A percentile compares a stretch with the other conserved stretches of the same genome.
Evolutionary conservation across 2,888 invertebrate genomes (phyloP).

Genomic region (Cryptophagus acutangulus): DNA sequence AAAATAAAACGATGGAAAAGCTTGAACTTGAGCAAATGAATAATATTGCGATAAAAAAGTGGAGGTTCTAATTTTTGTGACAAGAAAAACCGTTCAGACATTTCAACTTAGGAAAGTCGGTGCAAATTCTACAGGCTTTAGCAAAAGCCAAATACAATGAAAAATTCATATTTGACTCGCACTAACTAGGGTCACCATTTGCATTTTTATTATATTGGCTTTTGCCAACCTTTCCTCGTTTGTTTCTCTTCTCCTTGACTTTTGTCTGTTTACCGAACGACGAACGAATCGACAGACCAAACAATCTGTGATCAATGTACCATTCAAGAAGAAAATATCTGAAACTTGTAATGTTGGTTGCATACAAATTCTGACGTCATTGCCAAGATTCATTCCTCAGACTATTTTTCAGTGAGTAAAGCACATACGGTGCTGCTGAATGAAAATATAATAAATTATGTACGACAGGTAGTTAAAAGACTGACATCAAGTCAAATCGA

Average conservation of each 20-base stretch:
- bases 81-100: slow-evolving; percentile 25
- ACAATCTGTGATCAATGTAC: no score
- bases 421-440: no score
- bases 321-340: no score
- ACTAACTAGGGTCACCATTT: slow-evolving; percentile 35
- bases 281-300: slow-evolving; percentile 28
- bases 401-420: no score
- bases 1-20: slow-evolving; percentile 12
- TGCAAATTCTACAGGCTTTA: slow-evolving; percentile 17
- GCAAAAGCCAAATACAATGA: slow-evolving; percentile 30
- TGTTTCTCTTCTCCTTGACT: slow-evolving; percentile 36
- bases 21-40: slow-evolving; percentile 8
- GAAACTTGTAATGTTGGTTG: no score
- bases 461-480: slow-evolving; percentile 26
- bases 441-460: slow-evolving; percentile 29
- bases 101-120: slow-evolving; percentile 17
- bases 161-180: slow-evolving; percentile 35
- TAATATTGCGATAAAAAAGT: slow-evolving; percentile 25
- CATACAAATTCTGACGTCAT: no score
- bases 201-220: slow-evolving; percentile 34
- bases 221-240: slow-evolving; percentile 33
- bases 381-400: no score
- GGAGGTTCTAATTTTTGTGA: slow-evolving; percentile 25
- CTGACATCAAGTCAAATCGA: slow-evolving; percentile 22
- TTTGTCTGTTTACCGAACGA: slow-evolving; percentile 35